A percentile compares a stretch with the other conserved stretches of the same genome.
phyloP scores from a whole-genome alignment of 2,113 vertebrate genomes.

The Otolemur garnettii region DNA sequence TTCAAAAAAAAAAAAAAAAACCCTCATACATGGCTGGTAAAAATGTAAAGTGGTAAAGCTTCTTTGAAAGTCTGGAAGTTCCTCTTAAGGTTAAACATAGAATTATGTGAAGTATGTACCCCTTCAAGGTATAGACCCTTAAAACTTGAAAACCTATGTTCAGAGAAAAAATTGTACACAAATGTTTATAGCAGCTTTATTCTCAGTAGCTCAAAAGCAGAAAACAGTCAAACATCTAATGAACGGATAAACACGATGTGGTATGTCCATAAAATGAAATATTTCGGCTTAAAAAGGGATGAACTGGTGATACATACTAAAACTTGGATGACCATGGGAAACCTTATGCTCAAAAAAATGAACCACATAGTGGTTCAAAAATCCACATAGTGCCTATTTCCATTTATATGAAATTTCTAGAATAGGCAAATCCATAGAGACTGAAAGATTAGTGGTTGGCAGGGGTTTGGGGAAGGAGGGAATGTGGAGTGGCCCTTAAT shows the following conservation, averaged over 20 bases:
- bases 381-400: neutral
- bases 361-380: neutral
- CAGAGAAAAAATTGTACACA: neutral
- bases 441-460: neutral
- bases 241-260: neutral
- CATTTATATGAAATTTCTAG: neutral
- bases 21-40: neutral
- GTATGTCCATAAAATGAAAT: neutral
- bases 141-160: neutral
- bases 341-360: neutral
- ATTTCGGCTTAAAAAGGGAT: neutral
- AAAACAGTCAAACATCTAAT: neutral
- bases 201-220: neutral
- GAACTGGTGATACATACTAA: neutral
- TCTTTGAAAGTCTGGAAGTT: neutral
- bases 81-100: neutral
- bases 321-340: neutral
- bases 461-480: neutral
- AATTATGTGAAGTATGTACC: neutral
- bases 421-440: neutral
- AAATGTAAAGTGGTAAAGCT: neutral
- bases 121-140: neutral
- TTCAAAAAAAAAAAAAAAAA: too few relatives aligned
- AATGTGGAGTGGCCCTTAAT: neutral
- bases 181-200: neutral